Base-by-base conservation (phyloP, 64 coral and sea anemone species). In the Pachyseris speciosa region DNA sequence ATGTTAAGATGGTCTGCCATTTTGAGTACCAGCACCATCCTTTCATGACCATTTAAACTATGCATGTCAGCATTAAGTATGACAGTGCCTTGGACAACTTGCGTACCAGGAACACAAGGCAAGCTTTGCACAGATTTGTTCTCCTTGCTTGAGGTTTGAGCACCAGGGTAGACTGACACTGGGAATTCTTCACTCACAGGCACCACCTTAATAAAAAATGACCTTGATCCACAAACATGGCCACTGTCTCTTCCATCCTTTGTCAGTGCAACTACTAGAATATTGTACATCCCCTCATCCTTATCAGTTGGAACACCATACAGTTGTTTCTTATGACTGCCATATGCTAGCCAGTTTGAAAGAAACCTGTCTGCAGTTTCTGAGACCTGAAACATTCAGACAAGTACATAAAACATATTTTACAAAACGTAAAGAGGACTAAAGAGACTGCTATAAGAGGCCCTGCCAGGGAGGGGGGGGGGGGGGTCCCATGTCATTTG, bases 261-360 rank as follows among this genome's bases (percentile, higher is more conserved):
- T 44, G 64, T 53, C 47, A 97, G n/a, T 26, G 95, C 95, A 17
- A 97, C 91, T 27, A 97, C 72, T 22, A 97, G 65, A 57, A 97
- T 79, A 15, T 84, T 83, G 47, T 89, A 89, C 49, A 85, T 97
- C 27, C 95, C 95, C 37, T 70, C 17, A 39, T 97, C 90, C 55
- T 71, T 80, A 10, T 88, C 45, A 85, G 85, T 90, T 31, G 95
- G 91, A 32, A 97, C 86, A 29, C 95, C 95, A 97, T 80, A 90
- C 0, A 97, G 80, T 50, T 85, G 65, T 50, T 64, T 45, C 30
- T 90, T 84, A 25, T 57, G 7, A 27, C 77, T 86, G 67, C 86
- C 60, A 69, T 86, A 97, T 24, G 91, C 64, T 8, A 97, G 83
- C 95, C 95, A 97, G 37, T 90, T 11, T 61, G 95, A 85, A 26